Evolutionary conservation across 2,797 vertebrate genomes (phyloP), one percentile per base, ranked within the genome.

Genomic region (Anisognathus igniventris): DNA sequence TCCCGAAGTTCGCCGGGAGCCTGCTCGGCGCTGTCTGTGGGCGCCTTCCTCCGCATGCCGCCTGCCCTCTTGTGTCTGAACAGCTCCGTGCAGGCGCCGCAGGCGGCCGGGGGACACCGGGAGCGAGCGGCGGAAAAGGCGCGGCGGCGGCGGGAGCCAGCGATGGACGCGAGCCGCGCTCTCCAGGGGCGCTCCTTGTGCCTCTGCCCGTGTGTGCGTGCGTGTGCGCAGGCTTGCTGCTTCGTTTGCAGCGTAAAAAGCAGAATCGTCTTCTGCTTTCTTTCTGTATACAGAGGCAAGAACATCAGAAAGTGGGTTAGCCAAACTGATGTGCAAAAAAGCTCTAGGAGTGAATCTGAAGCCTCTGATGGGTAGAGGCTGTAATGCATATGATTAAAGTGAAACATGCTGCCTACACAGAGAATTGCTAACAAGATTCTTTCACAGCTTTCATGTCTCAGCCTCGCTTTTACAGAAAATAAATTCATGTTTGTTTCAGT

Each of bases 21-120:
- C 58, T 6, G 53, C 48, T 65, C 24, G 16, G 2, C 62, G 14
- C 13, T 18, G 51, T 21, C 33, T 54, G 1, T 23, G 28, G 9
- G 30, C 12, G 37, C 91, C 73, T 37, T 89, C 68, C 60, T 54
- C 68, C 47, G 65, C 92, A 54, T 73, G 85, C 30, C 44, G 61
- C 83, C 97, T 97, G 98, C 98, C 98, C 97, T 98, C 98, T 98
- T 94, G 97, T 93, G 98, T 96, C 79, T 10, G 54, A 74, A 23
- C 20, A 48, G 74, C 88, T 96, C 90, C 95, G 77, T 93, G 96
- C 97, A 97, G 50, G 47, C 10, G 10, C 64, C 95, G 58, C 75
- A 18, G 72, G 50, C 78, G 5, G 57, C 76, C 67, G 57, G 54
- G 73, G 88, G 62, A 56, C 91, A 14, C 6, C 11, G 44, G 19